Base-by-base conservation (phyloP, 2,888 invertebrate genomes). In the Oegoconia quadripuncta region DNA sequence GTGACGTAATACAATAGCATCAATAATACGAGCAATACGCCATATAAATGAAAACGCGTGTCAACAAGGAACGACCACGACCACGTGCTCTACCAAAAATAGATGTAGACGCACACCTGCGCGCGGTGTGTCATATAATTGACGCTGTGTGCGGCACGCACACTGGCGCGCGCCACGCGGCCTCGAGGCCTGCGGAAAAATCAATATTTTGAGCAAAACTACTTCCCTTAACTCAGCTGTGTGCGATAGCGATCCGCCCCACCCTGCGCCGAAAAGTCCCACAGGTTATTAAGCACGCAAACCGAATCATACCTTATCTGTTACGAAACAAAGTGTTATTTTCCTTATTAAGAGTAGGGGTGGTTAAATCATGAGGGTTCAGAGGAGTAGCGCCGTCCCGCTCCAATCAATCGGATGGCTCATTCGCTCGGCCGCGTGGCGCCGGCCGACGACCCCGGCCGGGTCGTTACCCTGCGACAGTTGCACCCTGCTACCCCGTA, bases 131-230 rank as follows among this genome's bases (percentile, higher is more conserved):
- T 52, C n/a, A n/a, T n/a, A n/a, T n/a, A n/a, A n/a, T n/a, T n/a
- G n/a, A 13, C 27, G 27, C 27, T 12, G 13, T n/a, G 23, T 23
- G 23, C 25, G 2, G 3, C 27, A 7, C 27, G 27, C 27, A n/a
- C n/a, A n/a, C n/a, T n/a, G n/a, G n/a, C 51, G 59, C 67, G 45
- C 37, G 40, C 47, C 65, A 67, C 68, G 70, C 67, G 67, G 67
- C 69, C 68, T 67, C 73, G 59, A 65, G 62, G 64, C 76, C 72
- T 69, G 76, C 76, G 76, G 84, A 84, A 86, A 87, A 87, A 87
- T 87, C 86, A 86, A 87, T 87, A 87, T 86, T 87, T 84, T 83
- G 80, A 87, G 84, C 86, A 83, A 84, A 87, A 83, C 82, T 82
- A 79, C 83, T 84, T 86, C 86, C 86, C 81, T 74, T 71, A 74